Base-by-base conservation (phyloP, 1,140 invertebrate species). In the Bradynema listronoti region DNA sequence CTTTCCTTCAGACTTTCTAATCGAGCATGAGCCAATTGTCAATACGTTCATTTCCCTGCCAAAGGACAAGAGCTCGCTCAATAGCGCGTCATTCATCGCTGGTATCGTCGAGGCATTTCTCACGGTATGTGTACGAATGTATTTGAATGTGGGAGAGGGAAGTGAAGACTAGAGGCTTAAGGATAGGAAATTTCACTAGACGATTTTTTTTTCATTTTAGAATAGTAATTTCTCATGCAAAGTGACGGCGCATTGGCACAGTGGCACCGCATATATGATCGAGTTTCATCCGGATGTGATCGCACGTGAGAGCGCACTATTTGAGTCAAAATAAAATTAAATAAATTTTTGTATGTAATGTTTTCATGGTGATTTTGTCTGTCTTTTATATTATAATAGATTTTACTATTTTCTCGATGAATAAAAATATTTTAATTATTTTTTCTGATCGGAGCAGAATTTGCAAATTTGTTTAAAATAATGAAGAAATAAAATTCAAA, bases 261-360 rank as follows among this genome's bases (percentile, higher is more conserved):
- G 97, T 81, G 94, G 93, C 61, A 96, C 93, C 19, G 95, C 94
- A 0, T 97, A 96, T 74, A 93, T 96, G 88, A 90, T 98, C 16
- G 91, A 95, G 80, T 96, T 98, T 82, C 91, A 97, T 72, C 90
- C 95, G 76, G 84, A 86, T 58, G 91, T 97, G 39, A 89, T 96
- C 61, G 82, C 85, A 0, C 83, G 92, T 74, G 92, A 97, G 77
- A 95, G 93, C 79, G 86, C 88, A 71, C 80, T 92, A 45, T 90
- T 93, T 81, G 89, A 91, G 32, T 22, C 43, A 50, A 50, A 19
- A n/a, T n/a, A n/a, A n/a, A n/a, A n/a, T n/a, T n/a, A n/a, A n/a
- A n/a, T n/a, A n/a, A n/a, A n/a, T n/a, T n/a, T n/a, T n/a, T n/a
- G n/a, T n/a, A n/a, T n/a, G n/a, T n/a, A n/a, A n/a, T n/a, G n/a